Evolutionary conservation across 2,888 invertebrate species (phyloP).

Genomic region (Microplitis manilae): DNA sequence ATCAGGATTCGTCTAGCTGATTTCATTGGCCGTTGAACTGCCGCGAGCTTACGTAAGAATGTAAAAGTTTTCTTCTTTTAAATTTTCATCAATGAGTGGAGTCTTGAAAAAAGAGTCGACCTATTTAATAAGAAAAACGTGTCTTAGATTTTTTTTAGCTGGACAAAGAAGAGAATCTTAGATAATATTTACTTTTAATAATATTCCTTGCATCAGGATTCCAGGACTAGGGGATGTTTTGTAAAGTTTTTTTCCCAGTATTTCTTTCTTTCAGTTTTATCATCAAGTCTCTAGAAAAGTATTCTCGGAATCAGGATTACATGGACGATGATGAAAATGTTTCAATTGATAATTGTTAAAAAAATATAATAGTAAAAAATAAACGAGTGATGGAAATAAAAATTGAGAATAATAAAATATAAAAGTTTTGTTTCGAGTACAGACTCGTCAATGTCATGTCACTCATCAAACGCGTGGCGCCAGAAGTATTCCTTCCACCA

Average conservation of each 20-base stretch:
- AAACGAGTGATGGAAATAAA: background rate
- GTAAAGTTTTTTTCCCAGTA: slow-evolving; percentile 31
- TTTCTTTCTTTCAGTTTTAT: slow-evolving; percentile 15
- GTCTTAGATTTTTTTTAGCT: background rate
- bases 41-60: background rate
- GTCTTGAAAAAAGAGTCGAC: background rate
- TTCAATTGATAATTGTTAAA: background rate
- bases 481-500: slow-evolving; percentile 67
- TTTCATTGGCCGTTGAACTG: background rate
- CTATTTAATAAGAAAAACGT: background rate
- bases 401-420: background rate
- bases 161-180: background rate
- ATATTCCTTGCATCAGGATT: slow-evolving; percentile 54
- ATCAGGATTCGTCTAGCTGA: slow-evolving; percentile 23
- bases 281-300: slow-evolving; percentile 46
- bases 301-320: slow-evolving; percentile 58
- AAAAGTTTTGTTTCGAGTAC: background rate
- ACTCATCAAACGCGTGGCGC: slow-evolving; percentile 65
- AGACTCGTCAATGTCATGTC: slow-evolving; percentile 53
- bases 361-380: slow-evolving; percentile 3
- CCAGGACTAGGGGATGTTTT: slow-evolving; percentile 47
- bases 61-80: background rate
- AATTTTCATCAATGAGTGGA: background rate
- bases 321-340: slow-evolving; percentile 46
- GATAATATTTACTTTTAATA: slow-evolving; percentile 51